Base-by-base conservation (phyloP, 2,888 invertebrate genomes). In the Folsomia manolachei region DNA sequence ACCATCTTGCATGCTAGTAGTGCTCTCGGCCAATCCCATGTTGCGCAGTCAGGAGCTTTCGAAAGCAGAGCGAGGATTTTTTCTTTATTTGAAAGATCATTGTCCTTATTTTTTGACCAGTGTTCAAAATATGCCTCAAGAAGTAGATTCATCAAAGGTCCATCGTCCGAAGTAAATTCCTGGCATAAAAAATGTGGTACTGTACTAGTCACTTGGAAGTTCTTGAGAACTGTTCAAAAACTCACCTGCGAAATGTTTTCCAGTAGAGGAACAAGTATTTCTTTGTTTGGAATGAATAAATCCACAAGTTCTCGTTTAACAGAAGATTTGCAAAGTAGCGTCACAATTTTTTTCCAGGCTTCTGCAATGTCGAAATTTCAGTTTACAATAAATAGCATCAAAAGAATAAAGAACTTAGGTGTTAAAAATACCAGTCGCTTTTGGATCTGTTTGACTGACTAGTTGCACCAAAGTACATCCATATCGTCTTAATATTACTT, bases 1-100 rank as follows among this genome's bases (percentile, higher is more conserved):
- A 80, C 79, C 78, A 77, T 79, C 79, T 80, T 80, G 69, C 80
- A 80, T 1, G 78, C 78, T 69, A 80, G 78, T 2, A 80, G 69
- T 2, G 80, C 79, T 63, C 80, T 65, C 4, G 79, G 75, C 80
- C 80, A 80, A 68, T 79, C 79, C 80, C 80, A 80, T 1, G 77
- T 69, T 23, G 75, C 78, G 71, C 80, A 80, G 18, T 80, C 78
- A 1, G 78, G 78, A 23, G 80, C 80, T 69, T 80, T 80, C 0
- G 78, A 76, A 9, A 80, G 62, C 23, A 80, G 63, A 23, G 75
- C 79, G 9, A 79, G 52, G 1, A 80, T 69, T 68, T 80, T 80
- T 67, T 80, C 80, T 23, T 74, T 75, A 1, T 73, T 72, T 1
- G 71, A 73, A 19, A 73, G 25, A 19, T 78, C 78, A 1, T 65